Base-by-base conservation (phyloP, 1,140 invertebrate species). In the Drosophila melanica region DNA sequence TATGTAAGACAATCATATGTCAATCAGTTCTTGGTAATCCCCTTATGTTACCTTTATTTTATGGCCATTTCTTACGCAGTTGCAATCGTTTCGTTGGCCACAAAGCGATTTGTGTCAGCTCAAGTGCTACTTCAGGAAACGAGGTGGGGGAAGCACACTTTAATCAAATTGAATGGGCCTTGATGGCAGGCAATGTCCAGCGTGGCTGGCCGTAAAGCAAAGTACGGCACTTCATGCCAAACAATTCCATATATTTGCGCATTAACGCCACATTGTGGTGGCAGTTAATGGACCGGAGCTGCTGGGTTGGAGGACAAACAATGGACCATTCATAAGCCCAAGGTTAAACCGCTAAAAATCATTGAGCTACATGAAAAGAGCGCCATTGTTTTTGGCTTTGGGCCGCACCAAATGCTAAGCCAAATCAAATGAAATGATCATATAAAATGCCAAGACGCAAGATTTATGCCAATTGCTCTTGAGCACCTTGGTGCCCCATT, bases 281-380 rank as follows among this genome's bases (percentile, higher is more conserved):
- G 8, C 14, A 27, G 39, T 9, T 35, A 6, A 27, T 23, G 1
- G 39, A 20, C 9, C 20, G 16, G 33, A 37, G 8, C 1, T 9
- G 14, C 3, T 8, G n/a, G 6, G 27, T 27, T 27, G 44, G 6
- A 33, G 41, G n/a, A 12, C 39, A 66, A 74, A 77, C 82, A 82
- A 86, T 86, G 79, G 71, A 7, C 12, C 84, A 87, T 86, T 86
- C 84, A 87, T 86, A 79, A 82, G 82, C 76, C 72, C 76, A 87
- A 87, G 82, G 82, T 89, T 89, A 89, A 89, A 69, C 75, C 72
- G 79, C 84, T 89, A 82, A 89, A 87, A 79, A 87, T 87, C 82
- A 86, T 86, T 87, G 82, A 82, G 67, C 84, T 81, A 81, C 82
- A 87, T 86, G 79, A 86, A 87, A 81, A 65, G 63, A 42, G 50